Evolutionary conservation across 2,888 invertebrate genomes (phyloP).

Genomic region (Nomada ferruginata): DNA sequence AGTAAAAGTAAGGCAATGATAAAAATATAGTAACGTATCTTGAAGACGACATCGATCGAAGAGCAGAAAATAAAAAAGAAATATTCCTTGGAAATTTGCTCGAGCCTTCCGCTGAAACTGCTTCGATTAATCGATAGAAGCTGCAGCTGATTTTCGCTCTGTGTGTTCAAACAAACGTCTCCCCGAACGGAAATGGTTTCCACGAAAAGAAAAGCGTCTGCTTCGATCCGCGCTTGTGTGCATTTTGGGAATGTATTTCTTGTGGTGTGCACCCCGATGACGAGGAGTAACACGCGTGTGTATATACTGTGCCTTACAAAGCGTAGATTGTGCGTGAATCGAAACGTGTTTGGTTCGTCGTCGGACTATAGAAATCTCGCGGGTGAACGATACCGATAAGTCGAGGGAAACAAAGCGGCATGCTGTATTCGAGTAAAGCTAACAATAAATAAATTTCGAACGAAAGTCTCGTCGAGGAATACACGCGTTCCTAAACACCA

Average conservation of each 20-base stretch:
- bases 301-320: slow-evolving; percentile 61
- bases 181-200: slow-evolving; percentile 9
- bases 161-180: slow-evolving; percentile 21
- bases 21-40: too few relatives aligned
- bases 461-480: too few relatives aligned
- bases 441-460: too few relatives aligned
- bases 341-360: slow-evolving; percentile 58
- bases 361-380: slow-evolving; percentile 15
- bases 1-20: too few relatives aligned
- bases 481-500: too few relatives aligned
- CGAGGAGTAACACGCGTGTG: slow-evolving; percentile 20
- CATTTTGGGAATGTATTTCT: slow-evolving; percentile 48
- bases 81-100: not conserved
- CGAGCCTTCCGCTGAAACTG: too few relatives aligned
- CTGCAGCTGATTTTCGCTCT: not conserved
- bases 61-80: not conserved
- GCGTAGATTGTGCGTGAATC: slow-evolving; percentile 74
- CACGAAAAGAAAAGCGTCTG: slow-evolving; percentile 1
- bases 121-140: slow-evolving; percentile 1
- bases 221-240: slow-evolving; percentile 35
- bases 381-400: slow-evolving; percentile 16
- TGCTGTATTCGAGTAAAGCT: not conserved
- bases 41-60: too few relatives aligned
- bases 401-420: slow-evolving; percentile 3
- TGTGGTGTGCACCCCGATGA: slow-evolving; percentile 23